A percentile compares a stretch with the other conserved stretches of the same genome.
Evolutionary conservation across 2,113 vertebrate genomes (phyloP).

Genomic region (Seriola dumerili): DNA sequence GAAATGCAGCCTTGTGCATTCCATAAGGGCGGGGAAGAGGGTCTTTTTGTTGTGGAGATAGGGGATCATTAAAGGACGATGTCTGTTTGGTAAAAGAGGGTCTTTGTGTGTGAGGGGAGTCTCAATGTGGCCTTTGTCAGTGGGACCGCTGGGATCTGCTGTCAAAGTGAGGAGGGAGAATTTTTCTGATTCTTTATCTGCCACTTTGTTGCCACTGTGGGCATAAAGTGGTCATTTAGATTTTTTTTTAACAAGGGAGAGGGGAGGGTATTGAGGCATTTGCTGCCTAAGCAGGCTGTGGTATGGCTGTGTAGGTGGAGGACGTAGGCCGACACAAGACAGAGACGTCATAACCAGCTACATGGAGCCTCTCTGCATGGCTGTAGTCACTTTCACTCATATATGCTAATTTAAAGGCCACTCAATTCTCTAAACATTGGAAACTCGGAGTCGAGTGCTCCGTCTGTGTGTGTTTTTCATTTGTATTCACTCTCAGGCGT

Average conservation of each 20-base stretch:
- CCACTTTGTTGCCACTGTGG: slow-evolving; percentile 63
- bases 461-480: slow-evolving; percentile 8
- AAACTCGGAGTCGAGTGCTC: slow-evolving; percentile 41
- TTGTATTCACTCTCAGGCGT: slow-evolving; percentile 9
- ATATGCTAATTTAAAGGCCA: slow-evolving; percentile 9
- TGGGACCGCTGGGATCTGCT: slow-evolving; percentile 47
- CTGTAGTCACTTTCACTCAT: slow-evolving; percentile 8
- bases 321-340: slow-evolving; percentile 41
- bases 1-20: slow-evolving; percentile 71
- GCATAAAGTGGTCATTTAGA: slow-evolving; percentile 71
- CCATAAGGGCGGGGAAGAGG: slow-evolving; percentile 70
- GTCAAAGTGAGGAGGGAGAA: slow-evolving; percentile 65
- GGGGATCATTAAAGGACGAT: slow-evolving; percentile 74
- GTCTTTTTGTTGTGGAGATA: slow-evolving; percentile 78
- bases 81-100: slow-evolving; percentile 68
- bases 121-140: slow-evolving; percentile 84
- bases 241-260: slow-evolving; percentile 25
- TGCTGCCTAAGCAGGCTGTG: slow-evolving; percentile 56
- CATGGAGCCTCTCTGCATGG: slow-evolving; percentile 33
- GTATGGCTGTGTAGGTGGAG: slow-evolving; percentile 76
- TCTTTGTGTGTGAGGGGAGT: slow-evolving; percentile 75
- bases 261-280: slow-evolving; percentile 40
- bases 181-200: slow-evolving; percentile 71
- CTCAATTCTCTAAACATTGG: background rate
- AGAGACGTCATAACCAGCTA: slow-evolving; percentile 38